Evolutionary conservation across 2,888 invertebrate species (phyloP), one percentile per base, ranked within the genome.

Genomic region (Andrena praecox): DNA sequence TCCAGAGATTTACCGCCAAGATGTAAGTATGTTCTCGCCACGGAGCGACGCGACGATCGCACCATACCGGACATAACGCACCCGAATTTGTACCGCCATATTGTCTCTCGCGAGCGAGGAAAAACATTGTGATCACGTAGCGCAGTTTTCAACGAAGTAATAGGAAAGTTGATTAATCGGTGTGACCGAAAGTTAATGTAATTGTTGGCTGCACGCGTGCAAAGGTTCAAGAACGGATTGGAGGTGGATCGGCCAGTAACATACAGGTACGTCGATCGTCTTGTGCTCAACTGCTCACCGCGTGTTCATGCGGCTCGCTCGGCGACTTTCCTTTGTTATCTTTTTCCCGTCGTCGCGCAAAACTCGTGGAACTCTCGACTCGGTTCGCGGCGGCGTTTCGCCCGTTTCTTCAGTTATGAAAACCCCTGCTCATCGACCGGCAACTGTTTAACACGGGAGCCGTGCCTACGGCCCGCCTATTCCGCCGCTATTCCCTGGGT

Each of bases 71-170:
- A 76, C 84, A 85, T 72, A 72, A 86, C 91, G 91, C 90, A 87
- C 90, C 89, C 88, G 82, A 87, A 89, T 86, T 77, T 71, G 67
- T 84, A 87, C 89, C 95, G 96, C 96, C 96, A 96, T 96, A 95
- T 96, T 96, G 96, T 94, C 95, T 95, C 95, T 95, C 94, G 94
- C 95, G 95, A 95, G 95, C 95, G 93, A 94, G 91, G 93, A 94
- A 96, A 96, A 96, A 96, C 96, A 96, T 95, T 95, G 95, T 95
- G 95, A 96, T 96, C 96, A 96, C 96, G 96, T 96, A 96, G 96
- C 96, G 69, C 12, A 67, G 62, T 77, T 85, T 78, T 74, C 42
- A 31, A 54, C 59, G 27, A 86, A 78, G 69, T 78, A 29, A 10
- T 33, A 52, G 4, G 52, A 33, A 76, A 85, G 76, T 87, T 75